Conservation (phyloP, 2,888 invertebrate genomes). For the Parapristionchus giblindavisi region DNA sequence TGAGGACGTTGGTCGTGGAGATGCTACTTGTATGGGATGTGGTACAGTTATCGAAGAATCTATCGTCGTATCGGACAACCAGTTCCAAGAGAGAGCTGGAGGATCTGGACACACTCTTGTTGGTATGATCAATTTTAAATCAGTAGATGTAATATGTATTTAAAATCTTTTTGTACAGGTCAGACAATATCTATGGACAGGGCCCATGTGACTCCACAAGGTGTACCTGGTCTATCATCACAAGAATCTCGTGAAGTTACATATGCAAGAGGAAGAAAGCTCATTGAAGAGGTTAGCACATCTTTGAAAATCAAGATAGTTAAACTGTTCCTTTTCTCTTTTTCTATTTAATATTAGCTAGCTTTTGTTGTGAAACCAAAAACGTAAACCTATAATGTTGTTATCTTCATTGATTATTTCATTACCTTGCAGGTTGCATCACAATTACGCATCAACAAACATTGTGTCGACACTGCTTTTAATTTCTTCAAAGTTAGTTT, state of each 20-base stretch:
- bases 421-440: slow-evolving; percentile 75
- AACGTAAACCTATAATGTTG: too few relatives aligned
- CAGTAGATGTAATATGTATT: not conserved
- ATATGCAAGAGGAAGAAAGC: slow-evolving; percentile 79
- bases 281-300: slow-evolving; percentile 62
- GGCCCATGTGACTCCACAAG: slow-evolving; percentile 47
- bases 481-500: slow-evolving; percentile 82
- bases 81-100: slow-evolving; percentile 82
- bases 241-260: slow-evolving; percentile 91
- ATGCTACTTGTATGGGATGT: slow-evolving; percentile 93
- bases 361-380: not conserved
- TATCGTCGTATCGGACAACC: slow-evolving; percentile 93
- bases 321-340: not conserved
- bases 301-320: not conserved
- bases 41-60: slow-evolving; percentile 95
- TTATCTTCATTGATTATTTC: not conserved
- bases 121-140: slow-evolving; percentile 45
- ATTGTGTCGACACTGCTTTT: slow-evolving; percentile 90
- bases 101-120: slow-evolving; percentile 78
- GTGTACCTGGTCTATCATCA: slow-evolving; percentile 52
- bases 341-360: not conserved
- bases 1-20: slow-evolving; percentile 85
- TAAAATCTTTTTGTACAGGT: not conserved
- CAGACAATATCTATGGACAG: slow-evolving; percentile 38
- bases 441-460: slow-evolving; percentile 86